A percentile compares a stretch with the other conserved stretches of the same genome.
Evolutionary conservation across 1,140 invertebrate species (phyloP).

Genomic region (Drosophila carrolli): DNA sequence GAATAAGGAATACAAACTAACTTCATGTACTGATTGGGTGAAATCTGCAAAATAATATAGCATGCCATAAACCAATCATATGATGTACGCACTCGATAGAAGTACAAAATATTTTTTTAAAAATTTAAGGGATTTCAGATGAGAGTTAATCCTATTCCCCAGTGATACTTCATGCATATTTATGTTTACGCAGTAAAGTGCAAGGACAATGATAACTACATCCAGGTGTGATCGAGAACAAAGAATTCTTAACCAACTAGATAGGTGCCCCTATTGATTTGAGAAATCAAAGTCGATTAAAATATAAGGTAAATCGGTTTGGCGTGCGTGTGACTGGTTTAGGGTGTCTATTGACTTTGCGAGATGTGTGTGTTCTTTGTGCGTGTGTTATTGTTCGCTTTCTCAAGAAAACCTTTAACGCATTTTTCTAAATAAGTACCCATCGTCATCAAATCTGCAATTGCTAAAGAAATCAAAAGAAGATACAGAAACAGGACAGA

Average conservation of each 20-base stretch:
- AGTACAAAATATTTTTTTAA: no score
- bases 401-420: conserved; percentile 12
- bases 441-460: conserved; percentile 66
- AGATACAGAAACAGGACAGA: conserved; percentile 53
- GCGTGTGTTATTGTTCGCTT: conserved; percentile 12
- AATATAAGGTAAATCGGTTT: conserved; percentile 5
- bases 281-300: neutral
- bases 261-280: neutral
- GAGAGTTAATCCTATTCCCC: neutral
- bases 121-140: no score
- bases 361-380: conserved; percentile 13
- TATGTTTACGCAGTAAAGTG: neutral
- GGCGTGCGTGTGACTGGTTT: conserved; percentile 8
- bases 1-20: no score
- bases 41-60: no score
- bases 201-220: neutral
- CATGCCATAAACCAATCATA: no score
- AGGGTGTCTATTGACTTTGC: conserved; percentile 1
- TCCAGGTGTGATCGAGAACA: neutral
- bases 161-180: neutral
- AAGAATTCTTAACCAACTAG: neutral
- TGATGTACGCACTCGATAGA: no score
- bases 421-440: conserved; percentile 55
- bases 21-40: no score
- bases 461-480: conserved; percentile 72